These are phyloP conservation scores for Agriopis leucophaearia DNA, from an alignment of 2,888 invertebrate species.

Conservation along the genomic window DNA sequence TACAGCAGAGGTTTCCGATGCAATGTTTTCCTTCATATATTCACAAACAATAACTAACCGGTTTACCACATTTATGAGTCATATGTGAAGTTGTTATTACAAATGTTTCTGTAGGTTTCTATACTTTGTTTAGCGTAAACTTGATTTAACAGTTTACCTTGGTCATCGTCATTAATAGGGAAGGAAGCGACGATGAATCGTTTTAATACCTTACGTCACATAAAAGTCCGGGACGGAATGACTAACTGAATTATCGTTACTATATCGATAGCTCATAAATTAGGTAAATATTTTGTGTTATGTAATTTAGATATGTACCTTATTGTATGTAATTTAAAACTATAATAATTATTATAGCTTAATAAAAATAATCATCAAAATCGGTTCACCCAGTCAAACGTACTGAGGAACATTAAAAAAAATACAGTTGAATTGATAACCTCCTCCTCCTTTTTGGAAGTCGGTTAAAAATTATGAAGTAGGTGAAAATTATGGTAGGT, in stretches of 20 bases:
- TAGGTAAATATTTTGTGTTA: not conserved
- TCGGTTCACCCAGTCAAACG: too few relatives aligned
- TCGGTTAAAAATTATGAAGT: too few relatives aligned
- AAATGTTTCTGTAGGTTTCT: constrained; percentile 28
- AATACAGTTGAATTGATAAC: too few relatives aligned
- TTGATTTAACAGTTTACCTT: constrained; percentile 35
- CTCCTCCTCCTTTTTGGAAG: too few relatives aligned
- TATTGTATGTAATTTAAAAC: not conserved
- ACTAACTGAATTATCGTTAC: constrained; percentile 25
- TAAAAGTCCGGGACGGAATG: constrained; percentile 35
- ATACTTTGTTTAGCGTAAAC: constrained; percentile 27
- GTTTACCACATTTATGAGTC: constrained; percentile 50
- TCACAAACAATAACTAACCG: constrained; percentile 44
- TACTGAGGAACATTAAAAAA: too few relatives aligned
- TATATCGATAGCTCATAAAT: constrained; percentile 8
- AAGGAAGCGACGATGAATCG: constrained; percentile 53
- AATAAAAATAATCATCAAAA: too few relatives aligned
- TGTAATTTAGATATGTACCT: not conserved
- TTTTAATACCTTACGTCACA: constrained; percentile 43
- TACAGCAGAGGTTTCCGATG: constrained; percentile 7
- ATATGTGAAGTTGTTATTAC: constrained; percentile 40
- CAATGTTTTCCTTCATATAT: constrained; percentile 58
- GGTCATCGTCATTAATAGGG: constrained; percentile 40
- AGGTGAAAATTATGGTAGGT: too few relatives aligned
- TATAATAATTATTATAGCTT: not conserved